phyloP scores from a whole-genome alignment of 2,888 invertebrate species.

The Automeris io region DNA sequence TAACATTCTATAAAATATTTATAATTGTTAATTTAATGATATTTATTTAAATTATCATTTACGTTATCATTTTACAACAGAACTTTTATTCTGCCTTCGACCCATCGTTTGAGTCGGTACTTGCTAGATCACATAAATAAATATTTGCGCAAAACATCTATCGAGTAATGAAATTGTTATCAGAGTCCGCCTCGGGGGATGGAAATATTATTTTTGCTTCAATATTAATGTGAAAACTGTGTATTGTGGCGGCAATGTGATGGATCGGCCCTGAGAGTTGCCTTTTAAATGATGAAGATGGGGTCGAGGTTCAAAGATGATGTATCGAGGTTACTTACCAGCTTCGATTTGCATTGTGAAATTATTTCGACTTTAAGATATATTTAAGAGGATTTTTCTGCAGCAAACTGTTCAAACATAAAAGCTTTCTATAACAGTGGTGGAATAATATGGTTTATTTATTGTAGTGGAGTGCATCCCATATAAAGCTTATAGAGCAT shows the following conservation, averaged over 20 bases:
- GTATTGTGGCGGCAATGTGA: constrained; percentile 53
- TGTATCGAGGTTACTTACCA: constrained; percentile 48
- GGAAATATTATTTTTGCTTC: constrained; percentile 44
- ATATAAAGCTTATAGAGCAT: no score
- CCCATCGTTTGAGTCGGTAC: no score
- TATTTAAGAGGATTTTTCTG: constrained; percentile 1
- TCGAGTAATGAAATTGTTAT: constrained; percentile 47
- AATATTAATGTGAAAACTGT: constrained; percentile 58
- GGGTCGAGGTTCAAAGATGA: constrained; percentile 38
- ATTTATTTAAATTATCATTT: no score
- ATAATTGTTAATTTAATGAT: no score
- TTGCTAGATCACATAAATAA: constrained; percentile 12
- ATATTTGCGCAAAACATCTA: constrained; percentile 19
- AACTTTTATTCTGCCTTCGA: no score
- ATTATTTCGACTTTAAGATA: no score
- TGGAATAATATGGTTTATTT: no score
- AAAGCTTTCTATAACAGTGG: no score
- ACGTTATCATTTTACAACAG: no score
- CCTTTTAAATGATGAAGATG: constrained; percentile 41
- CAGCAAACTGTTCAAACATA: not conserved
- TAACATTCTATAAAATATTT: no score
- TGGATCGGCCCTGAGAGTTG: constrained; percentile 38
- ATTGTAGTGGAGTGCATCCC: no score
- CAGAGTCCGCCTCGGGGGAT: constrained; percentile 23
- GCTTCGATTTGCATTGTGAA: constrained; percentile 7